These are phyloP conservation scores for Anguilla rostrata DNA, from an alignment of 2,113 vertebrate species.

Conservation along the genomic window DNA sequence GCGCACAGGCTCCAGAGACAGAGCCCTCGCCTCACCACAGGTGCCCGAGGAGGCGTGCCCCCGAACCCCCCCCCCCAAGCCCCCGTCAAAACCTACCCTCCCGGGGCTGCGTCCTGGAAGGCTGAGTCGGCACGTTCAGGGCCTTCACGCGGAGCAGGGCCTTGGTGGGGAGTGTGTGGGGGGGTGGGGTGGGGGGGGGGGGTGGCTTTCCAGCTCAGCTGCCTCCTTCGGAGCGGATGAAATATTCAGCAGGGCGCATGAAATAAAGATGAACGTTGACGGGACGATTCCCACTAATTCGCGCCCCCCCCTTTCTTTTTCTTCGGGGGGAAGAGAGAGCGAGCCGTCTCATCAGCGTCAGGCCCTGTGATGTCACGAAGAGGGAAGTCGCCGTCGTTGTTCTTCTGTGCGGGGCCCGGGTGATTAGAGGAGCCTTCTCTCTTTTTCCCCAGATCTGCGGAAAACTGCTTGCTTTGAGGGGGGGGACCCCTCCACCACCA, in stretches of 20 bases:
- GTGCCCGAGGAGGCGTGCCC: no score
- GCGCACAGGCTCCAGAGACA: no score
- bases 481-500: neutral
- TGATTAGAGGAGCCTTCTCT: neutral
- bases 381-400: neutral
- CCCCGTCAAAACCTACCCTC: neutral
- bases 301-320: neutral
- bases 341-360: neutral
- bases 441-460: neutral
- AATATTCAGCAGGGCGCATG: conserved; percentile 32
- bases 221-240: conserved; percentile 29
- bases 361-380: neutral
- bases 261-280: conserved; percentile 34
- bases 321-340: neutral
- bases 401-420: neutral
- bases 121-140: neutral
- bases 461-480: neutral
- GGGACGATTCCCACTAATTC: conserved; percentile 27
- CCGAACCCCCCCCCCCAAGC: neutral
- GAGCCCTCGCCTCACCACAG: neutral
- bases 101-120: neutral
- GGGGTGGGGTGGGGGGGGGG: neutral
- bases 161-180: neutral
- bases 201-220: neutral
- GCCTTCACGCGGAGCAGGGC: neutral